Conservation (phyloP, 2,113 vertebrate species). For the Bos javanicus region DNA sequence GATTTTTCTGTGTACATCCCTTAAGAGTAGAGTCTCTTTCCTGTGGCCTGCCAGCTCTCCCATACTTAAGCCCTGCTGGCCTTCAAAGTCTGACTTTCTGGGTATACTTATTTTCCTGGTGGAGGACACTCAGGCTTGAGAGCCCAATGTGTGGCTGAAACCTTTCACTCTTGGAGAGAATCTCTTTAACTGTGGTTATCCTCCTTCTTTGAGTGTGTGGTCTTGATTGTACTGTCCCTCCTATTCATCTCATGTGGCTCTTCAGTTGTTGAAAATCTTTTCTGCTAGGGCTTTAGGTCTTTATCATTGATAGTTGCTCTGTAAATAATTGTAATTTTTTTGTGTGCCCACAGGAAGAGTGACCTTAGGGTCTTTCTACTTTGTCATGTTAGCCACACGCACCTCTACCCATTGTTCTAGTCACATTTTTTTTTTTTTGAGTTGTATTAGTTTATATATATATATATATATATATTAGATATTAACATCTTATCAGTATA, state of each 20-base stretch:
- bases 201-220: neutral
- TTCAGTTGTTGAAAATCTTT: neutral
- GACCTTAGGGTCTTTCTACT: neutral
- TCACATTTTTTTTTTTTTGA: neutral
- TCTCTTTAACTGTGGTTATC: neutral
- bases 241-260: neutral
- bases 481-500: neutral
- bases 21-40: neutral
- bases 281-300: neutral
- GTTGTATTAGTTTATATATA: neutral
- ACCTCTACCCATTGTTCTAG: neutral
- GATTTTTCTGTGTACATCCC: neutral
- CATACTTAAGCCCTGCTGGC: neutral
- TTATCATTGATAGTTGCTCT: neutral
- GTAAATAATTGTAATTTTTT: neutral
- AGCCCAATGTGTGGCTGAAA: neutral
- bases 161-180: neutral
- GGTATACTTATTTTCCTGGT: neutral
- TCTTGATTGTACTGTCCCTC: neutral
- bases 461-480: neutral
- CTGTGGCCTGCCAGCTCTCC: neutral
- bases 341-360: neutral
- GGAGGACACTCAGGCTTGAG: neutral
- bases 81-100: neutral
- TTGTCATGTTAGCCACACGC: neutral